Evolutionary conservation across 2,797 vertebrate genomes (phyloP).

Genomic region (Dromococcyx pavoninus): DNA sequence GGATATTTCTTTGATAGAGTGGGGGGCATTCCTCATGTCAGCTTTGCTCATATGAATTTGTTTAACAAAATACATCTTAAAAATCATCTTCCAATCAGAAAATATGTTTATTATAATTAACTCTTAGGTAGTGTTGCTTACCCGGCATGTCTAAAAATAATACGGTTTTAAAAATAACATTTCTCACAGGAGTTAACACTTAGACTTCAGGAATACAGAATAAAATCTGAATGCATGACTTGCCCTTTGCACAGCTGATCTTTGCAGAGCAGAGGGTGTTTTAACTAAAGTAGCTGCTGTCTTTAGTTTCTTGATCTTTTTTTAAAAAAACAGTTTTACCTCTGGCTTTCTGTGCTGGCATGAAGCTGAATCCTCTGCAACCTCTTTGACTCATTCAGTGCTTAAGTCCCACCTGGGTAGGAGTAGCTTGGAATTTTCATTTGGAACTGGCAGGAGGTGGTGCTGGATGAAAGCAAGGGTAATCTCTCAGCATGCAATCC

Average conservation of each 20-base stretch:
- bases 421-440: neutral
- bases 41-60: neutral
- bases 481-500: slow-evolving; percentile 14
- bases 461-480: neutral
- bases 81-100: neutral
- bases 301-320: neutral
- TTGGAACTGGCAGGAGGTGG: neutral
- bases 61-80: neutral
- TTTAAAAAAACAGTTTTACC: neutral
- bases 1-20: neutral
- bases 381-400: neutral
- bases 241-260: neutral
- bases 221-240: neutral
- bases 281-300: neutral
- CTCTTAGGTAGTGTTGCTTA: neutral
- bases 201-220: neutral
- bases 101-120: neutral
- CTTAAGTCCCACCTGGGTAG: neutral
- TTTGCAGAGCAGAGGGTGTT: neutral
- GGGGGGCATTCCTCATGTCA: neutral
- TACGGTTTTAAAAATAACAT: neutral
- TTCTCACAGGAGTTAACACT: neutral
- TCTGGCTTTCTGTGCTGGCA: neutral
- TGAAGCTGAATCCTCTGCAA: neutral
- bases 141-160: neutral